Base-by-base conservation (phyloP, 2,113 vertebrate genomes). In the Lagopus leucura region DNA sequence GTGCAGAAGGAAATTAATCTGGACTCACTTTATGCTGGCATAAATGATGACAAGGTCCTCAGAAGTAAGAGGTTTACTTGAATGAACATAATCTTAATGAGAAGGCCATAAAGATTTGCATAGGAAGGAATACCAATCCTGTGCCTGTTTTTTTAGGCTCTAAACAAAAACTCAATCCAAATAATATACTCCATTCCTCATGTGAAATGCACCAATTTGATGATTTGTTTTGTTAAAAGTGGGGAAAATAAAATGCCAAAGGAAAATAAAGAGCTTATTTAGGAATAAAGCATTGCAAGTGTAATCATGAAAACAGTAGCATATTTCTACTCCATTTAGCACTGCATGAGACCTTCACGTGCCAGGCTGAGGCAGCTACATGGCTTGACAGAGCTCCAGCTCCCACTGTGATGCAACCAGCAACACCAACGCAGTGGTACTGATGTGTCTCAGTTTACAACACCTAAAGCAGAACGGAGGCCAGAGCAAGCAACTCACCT, bases 301-400 rank as follows among this genome's bases (percentile, higher is more conserved):
- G 32, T 50, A 57, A 85, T 81, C 15, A 81, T 11, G 11, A 88
- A 83, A 88, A 83, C 43, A 52, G 50, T 11, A 12, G 24, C 57
- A 54, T 60, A 67, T 92, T 96, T 96, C 89, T 74, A 74, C 61
- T 86, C n/a, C 87, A 75, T 78, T 94, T 90, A 91, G 89, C 73
- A 88, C 88, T 60, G 73, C 2, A 4, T 60, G 93, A 94, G 77
- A 75, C 32, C 47, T 86, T 43, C 22, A 7, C 9, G 11, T 7
- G 21, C 57, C 66, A 91, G n/a, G 43, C 43, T 79, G 43, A 57
- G 42, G 57, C 32, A 86, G 65, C 67, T 55, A 52, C 21, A 78
- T 22, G 24, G 38, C 12, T 25, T 10, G 38, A n/a, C 36, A 60
- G 54, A 82, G 47, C 57, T 80, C 14, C 13, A 64, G 55, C 47